A percentile compares a stretch with the other conserved stretches of the same genome.
Conservation (phyloP, 2,113 vertebrate genomes). For the Peromyscus californicus region DNA sequence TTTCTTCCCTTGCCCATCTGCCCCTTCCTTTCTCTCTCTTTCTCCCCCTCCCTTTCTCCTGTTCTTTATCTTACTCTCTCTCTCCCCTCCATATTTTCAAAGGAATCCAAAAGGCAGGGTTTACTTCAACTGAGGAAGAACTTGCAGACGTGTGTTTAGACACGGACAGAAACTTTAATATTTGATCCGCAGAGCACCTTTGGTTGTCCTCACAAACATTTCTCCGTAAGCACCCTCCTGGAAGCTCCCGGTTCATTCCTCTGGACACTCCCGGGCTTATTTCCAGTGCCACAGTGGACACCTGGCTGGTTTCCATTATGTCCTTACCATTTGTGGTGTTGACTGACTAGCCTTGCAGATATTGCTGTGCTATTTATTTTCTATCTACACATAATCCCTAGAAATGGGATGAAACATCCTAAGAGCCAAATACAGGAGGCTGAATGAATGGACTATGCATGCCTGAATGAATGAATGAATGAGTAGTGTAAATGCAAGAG, state of each 20-base stretch:
- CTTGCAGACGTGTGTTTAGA: neutral
- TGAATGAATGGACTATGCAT: neutral
- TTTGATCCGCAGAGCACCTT: neutral
- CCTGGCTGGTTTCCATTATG: neutral
- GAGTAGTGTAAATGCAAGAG: neutral
- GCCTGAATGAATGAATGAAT: neutral
- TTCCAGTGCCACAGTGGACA: neutral
- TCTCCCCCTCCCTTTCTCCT: neutral
- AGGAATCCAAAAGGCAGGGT: neutral
- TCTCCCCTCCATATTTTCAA: neutral
- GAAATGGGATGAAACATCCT: neutral
- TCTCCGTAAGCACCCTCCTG: neutral
- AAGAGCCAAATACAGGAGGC: neutral
- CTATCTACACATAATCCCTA: neutral
- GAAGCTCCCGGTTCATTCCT: neutral
- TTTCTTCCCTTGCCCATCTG: neutral
- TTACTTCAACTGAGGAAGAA: neutral
- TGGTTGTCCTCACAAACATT: neutral
- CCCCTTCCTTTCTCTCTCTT: rapidly evolving
- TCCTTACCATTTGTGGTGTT: neutral
- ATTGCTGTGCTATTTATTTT: neutral
- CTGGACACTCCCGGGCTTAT: neutral
- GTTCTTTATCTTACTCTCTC: neutral
- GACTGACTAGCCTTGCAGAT: neutral
- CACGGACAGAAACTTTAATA: neutral